Evolutionary conservation across 1,140 invertebrate species (phyloP).

Genomic region (Zaprionus lachaisei): DNA sequence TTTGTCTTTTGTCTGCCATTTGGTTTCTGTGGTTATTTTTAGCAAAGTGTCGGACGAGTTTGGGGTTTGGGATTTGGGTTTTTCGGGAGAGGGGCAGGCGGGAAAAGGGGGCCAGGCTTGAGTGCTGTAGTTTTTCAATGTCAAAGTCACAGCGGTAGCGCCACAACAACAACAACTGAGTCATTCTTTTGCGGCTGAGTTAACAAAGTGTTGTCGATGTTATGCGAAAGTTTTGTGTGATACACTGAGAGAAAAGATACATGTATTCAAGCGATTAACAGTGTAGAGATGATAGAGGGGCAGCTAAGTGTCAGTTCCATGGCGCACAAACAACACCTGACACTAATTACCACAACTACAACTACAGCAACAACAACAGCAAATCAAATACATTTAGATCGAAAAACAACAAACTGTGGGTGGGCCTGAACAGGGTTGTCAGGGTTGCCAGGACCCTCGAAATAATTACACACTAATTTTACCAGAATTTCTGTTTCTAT

Average conservation of each 20-base stretch:
- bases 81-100: neutral
- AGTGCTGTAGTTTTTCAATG: slow-evolving; percentile 72
- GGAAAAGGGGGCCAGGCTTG: neutral
- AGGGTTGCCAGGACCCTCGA: slow-evolving; percentile 67
- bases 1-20: slow-evolving; percentile 52
- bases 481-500: slow-evolving; percentile 57
- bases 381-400: slow-evolving; percentile 58
- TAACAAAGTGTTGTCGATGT: slow-evolving; percentile 43
- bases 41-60: slow-evolving; percentile 29
- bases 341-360: slow-evolving; percentile 54
- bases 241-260: neutral
- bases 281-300: neutral
- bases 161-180: slow-evolving; percentile 41
- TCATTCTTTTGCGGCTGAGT: slow-evolving; percentile 51
- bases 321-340: slow-evolving; percentile 56
- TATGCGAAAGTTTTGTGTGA: slow-evolving; percentile 5
- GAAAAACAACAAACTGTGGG: slow-evolving; percentile 36
- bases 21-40: slow-evolving; percentile 69
- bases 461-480: slow-evolving; percentile 70
- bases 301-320: neutral
- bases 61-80: slow-evolving; percentile 12
- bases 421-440: neutral
- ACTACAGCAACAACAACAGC: neutral
- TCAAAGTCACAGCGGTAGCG: slow-evolving; percentile 59
- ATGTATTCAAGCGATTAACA: neutral